A percentile compares a stretch with the other conserved stretches of the same genome.
Evolutionary conservation across 2,888 invertebrate species (phyloP).

Genomic region (Mallateleia sp.): DNA sequence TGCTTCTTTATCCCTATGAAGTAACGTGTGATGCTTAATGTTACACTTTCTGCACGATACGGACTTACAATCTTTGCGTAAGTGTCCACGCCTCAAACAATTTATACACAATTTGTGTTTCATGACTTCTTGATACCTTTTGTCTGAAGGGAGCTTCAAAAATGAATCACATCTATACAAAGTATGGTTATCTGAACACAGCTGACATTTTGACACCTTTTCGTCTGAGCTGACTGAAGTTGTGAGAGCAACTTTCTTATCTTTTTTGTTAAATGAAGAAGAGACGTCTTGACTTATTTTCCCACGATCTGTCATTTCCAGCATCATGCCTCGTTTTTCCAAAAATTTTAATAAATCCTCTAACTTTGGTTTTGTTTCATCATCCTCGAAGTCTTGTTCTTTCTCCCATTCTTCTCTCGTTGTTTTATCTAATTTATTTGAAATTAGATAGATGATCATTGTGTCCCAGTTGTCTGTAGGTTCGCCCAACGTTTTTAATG

Average conservation of each 20-base stretch:
- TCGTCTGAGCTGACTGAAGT: no score
- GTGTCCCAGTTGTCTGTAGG: conserved; percentile 15
- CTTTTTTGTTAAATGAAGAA: background rate
- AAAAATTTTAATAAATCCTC: conserved; percentile 1
- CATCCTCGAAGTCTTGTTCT: no score
- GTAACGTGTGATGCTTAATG: conserved; percentile 12
- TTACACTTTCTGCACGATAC: conserved; percentile 10
- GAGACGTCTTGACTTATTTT: conserved; percentile 3
- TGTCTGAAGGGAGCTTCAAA: background rate
- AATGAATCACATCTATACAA: background rate
- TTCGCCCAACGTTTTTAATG: background rate
- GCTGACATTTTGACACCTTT: background rate
- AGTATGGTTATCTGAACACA: background rate
- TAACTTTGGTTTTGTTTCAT: background rate
- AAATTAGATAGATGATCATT: conserved; percentile 10
- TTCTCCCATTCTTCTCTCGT: no score
- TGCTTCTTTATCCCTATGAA: no score
- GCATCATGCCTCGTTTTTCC: conserved; percentile 4
- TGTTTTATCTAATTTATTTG: conserved; percentile 29
- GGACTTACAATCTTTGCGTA: conserved; percentile 2
- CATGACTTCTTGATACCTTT: background rate
- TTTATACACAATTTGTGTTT: background rate
- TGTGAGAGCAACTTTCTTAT: background rate
- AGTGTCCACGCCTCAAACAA: conserved; percentile 3
- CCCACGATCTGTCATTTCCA: conserved; percentile 1